phyloP scores from a whole-genome alignment of 2,888 invertebrate species.

The Lasioglossum pauxillum region DNA sequence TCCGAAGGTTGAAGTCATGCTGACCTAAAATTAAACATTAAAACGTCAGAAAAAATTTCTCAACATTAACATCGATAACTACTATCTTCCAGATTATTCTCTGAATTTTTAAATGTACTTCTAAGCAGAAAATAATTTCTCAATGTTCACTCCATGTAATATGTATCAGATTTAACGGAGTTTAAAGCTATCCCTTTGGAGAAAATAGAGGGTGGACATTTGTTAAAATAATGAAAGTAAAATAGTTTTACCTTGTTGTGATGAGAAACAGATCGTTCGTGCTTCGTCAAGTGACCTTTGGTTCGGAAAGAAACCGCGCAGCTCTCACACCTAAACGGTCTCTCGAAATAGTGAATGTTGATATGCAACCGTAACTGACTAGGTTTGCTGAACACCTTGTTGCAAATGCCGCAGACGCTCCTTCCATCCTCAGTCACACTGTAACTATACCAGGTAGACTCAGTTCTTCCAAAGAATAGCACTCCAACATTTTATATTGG shows the following conservation, averaged over 20 bases:
- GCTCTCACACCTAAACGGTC: slow-evolving; percentile 95
- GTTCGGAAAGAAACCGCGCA: slow-evolving; percentile 95
- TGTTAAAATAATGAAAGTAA: not conserved
- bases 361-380: slow-evolving; percentile 96
- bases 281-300: slow-evolving; percentile 96
- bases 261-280: slow-evolving; percentile 96
- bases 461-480: slow-evolving; percentile 58
- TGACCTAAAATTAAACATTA: slow-evolving; percentile 83
- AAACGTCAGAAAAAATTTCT: not conserved
- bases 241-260: slow-evolving; percentile 90
- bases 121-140: not conserved
- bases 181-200: not conserved
- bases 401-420: slow-evolving; percentile 93
- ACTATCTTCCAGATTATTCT: not conserved
- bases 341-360: slow-evolving; percentile 97
- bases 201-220: not conserved
- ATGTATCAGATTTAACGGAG: not conserved
- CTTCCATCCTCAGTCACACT: slow-evolving; percentile 90
- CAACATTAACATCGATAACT: not conserved
- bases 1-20: slow-evolving; percentile 94
- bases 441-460: slow-evolving; percentile 68
- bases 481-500: not conserved
- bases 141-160: not conserved
- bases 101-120: not conserved
- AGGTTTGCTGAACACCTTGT: slow-evolving; percentile 96